These are phyloP conservation scores for Cantharis lateralis DNA, from an alignment of 2,888 invertebrate species.

Conservation along the genomic window DNA sequence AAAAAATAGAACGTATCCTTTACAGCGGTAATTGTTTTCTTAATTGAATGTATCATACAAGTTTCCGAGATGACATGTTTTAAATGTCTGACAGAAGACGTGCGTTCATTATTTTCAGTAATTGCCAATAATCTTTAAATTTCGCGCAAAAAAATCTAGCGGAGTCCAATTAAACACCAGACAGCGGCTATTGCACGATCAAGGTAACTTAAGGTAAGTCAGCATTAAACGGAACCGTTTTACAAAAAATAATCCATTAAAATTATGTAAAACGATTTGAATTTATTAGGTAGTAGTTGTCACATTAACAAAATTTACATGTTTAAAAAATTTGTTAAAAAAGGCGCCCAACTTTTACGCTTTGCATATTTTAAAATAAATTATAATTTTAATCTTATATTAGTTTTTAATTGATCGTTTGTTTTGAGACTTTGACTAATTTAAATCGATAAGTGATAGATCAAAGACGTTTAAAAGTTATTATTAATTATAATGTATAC, in stretches of 20 bases:
- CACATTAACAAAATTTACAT: neutral
- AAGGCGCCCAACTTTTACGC: neutral
- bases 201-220: constrained; percentile 9
- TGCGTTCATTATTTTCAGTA: constrained; percentile 23
- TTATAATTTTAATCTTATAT: neutral
- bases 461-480: neutral
- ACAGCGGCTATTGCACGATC: constrained; percentile 1
- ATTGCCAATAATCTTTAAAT: constrained; percentile 15
- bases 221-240: neutral
- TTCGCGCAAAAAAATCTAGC: constrained; percentile 4
- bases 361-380: neutral
- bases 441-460: neutral
- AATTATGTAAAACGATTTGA: neutral
- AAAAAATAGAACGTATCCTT: constrained; percentile 24
- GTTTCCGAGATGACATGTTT: constrained; percentile 16
- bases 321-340: neutral
- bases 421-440: neutral
- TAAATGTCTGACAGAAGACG: constrained; percentile 19
- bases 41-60: constrained; percentile 26
- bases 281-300: neutral
- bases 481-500: neutral
- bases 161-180: constrained; percentile 14
- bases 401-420: neutral
- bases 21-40: constrained; percentile 26
- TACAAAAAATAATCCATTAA: neutral